Percentiles rank a stretch among this genome's conserved stretches.
phyloP scores from a whole-genome alignment of 2,113 vertebrate genomes.

The Percopsis transmontana region DNA sequence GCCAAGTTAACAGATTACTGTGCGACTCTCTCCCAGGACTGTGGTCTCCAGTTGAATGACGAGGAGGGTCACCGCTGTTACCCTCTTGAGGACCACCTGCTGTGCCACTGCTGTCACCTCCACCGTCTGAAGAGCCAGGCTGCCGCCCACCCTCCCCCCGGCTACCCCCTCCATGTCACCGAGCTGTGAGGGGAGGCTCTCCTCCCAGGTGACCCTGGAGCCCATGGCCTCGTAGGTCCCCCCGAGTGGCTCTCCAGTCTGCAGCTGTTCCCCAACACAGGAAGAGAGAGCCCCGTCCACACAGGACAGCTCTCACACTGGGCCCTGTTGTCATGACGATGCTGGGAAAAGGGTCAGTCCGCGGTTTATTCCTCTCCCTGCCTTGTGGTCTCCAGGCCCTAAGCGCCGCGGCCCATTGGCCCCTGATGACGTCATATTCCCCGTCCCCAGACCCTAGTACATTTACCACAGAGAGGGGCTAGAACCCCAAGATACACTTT shows the following conservation, averaged over 20 bases:
- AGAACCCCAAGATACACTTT: slow-evolving; percentile 8
- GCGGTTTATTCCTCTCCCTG: slow-evolving; percentile 22
- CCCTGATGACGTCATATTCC: slow-evolving; percentile 53
- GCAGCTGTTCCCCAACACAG: background rate
- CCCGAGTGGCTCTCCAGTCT: background rate
- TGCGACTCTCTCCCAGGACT: slow-evolving; percentile 80
- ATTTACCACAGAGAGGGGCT: slow-evolving; percentile 46
- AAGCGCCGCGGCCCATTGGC: no score
- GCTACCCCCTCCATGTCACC: slow-evolving; percentile 90
- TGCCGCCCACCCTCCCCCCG: slow-evolving; percentile 78
- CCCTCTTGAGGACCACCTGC: slow-evolving; percentile 90
- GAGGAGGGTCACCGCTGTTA: slow-evolving; percentile 97
- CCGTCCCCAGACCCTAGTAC: slow-evolving; percentile 57
- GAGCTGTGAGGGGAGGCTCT: slow-evolving; percentile 83
- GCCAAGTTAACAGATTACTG: slow-evolving; percentile 22
- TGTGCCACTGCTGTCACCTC: slow-evolving; percentile 95
- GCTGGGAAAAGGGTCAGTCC: slow-evolving; percentile 38
- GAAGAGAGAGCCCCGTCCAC: slow-evolving; percentile 5
- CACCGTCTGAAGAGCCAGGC: slow-evolving; percentile 83
- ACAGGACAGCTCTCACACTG: slow-evolving; percentile 41
- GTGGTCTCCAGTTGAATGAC: slow-evolving; percentile 92
- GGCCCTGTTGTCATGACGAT: slow-evolving; percentile 40
- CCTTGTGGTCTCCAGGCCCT: slow-evolving; percentile 46
- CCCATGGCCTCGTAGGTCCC: background rate
- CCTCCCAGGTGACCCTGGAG: slow-evolving; percentile 22